phyloP scores from a whole-genome alignment of 2,797 vertebrate genomes.

The Fratercula arctica region DNA sequence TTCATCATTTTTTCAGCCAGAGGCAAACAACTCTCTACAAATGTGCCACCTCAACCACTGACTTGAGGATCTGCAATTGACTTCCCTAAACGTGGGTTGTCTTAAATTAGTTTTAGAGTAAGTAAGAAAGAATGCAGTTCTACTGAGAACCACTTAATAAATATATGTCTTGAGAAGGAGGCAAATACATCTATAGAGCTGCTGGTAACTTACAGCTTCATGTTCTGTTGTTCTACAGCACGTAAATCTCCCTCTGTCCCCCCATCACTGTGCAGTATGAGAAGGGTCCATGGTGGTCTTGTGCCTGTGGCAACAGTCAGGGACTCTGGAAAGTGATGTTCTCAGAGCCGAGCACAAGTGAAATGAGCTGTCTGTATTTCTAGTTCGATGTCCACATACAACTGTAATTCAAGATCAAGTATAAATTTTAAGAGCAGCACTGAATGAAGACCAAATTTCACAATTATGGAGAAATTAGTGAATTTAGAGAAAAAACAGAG shows the following conservation, averaged over 20 bases:
- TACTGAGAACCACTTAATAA: background rate
- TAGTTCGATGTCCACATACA: background rate
- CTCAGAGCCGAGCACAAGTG: background rate
- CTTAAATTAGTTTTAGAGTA: background rate
- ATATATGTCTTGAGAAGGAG: background rate
- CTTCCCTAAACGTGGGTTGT: background rate
- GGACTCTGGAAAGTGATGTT: background rate
- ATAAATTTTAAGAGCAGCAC: background rate
- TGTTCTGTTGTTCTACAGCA: background rate
- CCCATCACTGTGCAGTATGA: background rate
- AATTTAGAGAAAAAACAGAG: background rate
- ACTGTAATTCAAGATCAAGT: background rate
- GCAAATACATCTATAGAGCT: background rate
- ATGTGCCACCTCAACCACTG: background rate
- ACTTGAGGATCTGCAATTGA: background rate
- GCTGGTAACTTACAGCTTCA: background rate
- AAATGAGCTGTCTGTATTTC: background rate
- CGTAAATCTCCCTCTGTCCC: background rate
- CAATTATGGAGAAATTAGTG: background rate
- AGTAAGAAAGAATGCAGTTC: background rate
- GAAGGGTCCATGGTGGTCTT: background rate
- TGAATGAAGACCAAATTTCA: background rate
- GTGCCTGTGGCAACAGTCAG: background rate
- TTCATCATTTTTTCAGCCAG: background rate
- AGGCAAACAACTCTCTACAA: background rate